Evolutionary conservation across 1,140 invertebrate genomes (phyloP).

Genomic region (Scaptodrosophila lebanonensis): DNA sequence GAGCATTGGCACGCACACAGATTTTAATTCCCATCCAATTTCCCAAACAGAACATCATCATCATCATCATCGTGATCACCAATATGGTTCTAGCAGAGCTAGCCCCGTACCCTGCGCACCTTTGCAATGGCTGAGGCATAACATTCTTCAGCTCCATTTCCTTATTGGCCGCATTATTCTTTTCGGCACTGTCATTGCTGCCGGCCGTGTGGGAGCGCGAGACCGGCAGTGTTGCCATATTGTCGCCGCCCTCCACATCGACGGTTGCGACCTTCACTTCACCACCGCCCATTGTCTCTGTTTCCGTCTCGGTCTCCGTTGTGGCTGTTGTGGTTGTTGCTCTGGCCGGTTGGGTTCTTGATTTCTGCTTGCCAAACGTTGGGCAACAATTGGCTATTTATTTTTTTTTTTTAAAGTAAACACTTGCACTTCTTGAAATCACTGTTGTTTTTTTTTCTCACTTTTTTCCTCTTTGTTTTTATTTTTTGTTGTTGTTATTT

Average conservation of each 20-base stretch:
- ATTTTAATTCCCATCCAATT: no score
- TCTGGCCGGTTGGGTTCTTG: slow-evolving; percentile 29
- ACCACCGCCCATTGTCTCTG: slow-evolving; percentile 81
- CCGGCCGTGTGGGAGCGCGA: slow-evolving; percentile 82
- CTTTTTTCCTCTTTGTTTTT: slow-evolving; percentile 4
- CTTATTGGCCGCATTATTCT: slow-evolving; percentile 89
- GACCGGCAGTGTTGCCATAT: slow-evolving; percentile 90
- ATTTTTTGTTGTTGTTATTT: slow-evolving; percentile 8
- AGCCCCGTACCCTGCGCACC: no score
- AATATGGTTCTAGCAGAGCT: no score
- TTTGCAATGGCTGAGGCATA: slow-evolving; percentile 87
- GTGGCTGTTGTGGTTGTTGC: slow-evolving; percentile 18
- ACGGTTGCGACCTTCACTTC: slow-evolving; percentile 92
- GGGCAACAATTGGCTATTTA: no score
- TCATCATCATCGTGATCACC: no score
- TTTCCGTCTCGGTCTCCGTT: slow-evolving; percentile 70
- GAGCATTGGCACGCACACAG: no score
- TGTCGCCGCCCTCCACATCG: slow-evolving; percentile 87
- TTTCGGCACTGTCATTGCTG: slow-evolving; percentile 84
- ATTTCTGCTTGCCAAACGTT: not conserved
- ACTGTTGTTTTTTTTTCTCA: not conserved
- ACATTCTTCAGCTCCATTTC: slow-evolving; percentile 91
- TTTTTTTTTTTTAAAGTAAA: no score
- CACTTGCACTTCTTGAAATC: not conserved
- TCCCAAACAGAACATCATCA: no score